Percentiles rank a stretch among this genome's conserved stretches.
Evolutionary conservation across 2,113 vertebrate species (phyloP).

Genomic region (Vidua macroura): DNA sequence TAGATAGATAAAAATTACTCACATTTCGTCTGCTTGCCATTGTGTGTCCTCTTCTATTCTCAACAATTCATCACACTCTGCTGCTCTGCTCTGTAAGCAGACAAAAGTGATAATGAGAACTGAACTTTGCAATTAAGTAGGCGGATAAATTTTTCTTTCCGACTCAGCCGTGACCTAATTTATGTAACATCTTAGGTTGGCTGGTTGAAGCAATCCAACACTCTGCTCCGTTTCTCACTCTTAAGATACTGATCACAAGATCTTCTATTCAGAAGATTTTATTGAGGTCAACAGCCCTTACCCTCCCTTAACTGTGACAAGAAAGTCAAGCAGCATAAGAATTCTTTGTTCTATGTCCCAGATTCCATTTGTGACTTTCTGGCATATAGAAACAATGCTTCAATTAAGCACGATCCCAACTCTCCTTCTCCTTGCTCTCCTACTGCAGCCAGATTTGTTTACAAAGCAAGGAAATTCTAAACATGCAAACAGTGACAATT

Average conservation of each 20-base stretch:
- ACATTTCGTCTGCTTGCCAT: slow-evolving; percentile 82
- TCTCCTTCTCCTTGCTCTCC: not conserved
- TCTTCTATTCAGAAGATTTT: not conserved
- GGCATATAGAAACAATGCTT: not conserved
- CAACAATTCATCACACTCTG: slow-evolving; percentile 86
- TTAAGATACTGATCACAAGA: not conserved
- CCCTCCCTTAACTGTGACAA: not conserved
- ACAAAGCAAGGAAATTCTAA: slow-evolving; percentile 1
- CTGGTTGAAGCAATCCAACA: not conserved
- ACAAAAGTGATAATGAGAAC: not conserved
- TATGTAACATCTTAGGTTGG: not conserved
- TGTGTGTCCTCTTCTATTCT: slow-evolving; percentile 91
- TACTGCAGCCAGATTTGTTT: not conserved
- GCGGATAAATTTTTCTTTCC: not conserved
- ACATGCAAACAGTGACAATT: not conserved
- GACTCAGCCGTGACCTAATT: not conserved
- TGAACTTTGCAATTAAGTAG: not conserved
- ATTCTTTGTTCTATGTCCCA: not conserved
- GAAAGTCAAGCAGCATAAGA: not conserved
- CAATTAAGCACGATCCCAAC: not conserved
- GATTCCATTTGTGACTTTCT: not conserved
- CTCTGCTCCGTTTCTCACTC: not conserved
- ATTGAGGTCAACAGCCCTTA: slow-evolving; percentile 33
- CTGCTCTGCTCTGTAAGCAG: slow-evolving; percentile 77
- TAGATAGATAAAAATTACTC: slow-evolving; percentile 47